Evolutionary conservation across 2,113 vertebrate species (phyloP), one percentile per base, ranked within the genome.

Genomic region (Haliaeetus leucogaster): DNA sequence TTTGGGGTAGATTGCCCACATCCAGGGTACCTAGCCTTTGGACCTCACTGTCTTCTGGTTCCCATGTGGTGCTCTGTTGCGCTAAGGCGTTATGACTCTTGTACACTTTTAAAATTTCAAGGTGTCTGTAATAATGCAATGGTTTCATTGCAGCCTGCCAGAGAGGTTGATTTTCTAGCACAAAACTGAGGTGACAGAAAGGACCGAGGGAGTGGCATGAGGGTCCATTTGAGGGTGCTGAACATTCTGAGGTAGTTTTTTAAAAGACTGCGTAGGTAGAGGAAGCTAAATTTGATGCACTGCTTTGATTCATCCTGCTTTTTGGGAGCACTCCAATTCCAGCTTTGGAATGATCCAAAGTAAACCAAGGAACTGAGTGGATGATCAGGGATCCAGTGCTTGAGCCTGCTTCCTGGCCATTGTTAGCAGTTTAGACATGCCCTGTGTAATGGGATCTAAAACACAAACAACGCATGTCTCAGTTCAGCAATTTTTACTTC

Each of bases 281-380:
- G 36, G 73, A 89, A 87, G 68, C 68, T 95, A 81, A 89, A 91
- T 93, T 87, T 81, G 48, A 84, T 68, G 63, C 43, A 56, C 43
- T 70, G n/a, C 29, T 72, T 86, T 34, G 13, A 89, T 87, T 91
- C 81, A 89, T 68, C 45, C 45, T 66, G 42, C 10, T 43, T 52
- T 89, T 87, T 89, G 85, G 73, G 59, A 96, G 45, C 45, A 43
- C 18, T 90, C 85, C 93, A 96, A 21, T 76, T 65, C 29, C 48
- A 81, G 58, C 40, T 66, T 76, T 89, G 80, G 48, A 87, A 56
- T 43, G 48, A 68, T 70, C 40, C 59, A 40, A 66, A 84, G 34
- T 43, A 87, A 91, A 65, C 11, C 34, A 73, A 65, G 40, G 67
- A 86, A 17, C 18, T 40, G 26, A 68, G 48, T 25, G 65, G 56